These are phyloP conservation scores for Heteronetta atricapilla DNA, from an alignment of 2,113 vertebrate genomes.

Conservation along the genomic window DNA sequence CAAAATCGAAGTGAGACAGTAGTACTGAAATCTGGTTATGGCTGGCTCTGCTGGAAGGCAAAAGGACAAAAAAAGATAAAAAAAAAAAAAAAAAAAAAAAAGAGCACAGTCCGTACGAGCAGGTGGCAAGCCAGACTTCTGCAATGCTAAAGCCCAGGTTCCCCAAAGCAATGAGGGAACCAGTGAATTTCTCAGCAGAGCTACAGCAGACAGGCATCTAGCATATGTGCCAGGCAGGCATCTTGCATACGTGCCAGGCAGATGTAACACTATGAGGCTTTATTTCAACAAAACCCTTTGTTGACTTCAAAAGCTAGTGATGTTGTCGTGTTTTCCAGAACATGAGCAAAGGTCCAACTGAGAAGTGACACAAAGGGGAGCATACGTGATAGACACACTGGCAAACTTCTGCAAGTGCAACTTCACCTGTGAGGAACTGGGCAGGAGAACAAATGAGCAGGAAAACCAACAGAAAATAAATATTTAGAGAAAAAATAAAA, in stretches of 20 bases:
- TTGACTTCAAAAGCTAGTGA: not conserved
- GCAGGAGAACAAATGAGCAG: not conserved
- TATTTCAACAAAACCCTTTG: not conserved
- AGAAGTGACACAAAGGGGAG: not conserved
- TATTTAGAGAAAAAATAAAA: not conserved
- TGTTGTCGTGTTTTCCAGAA: not conserved
- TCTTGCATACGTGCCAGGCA: not conserved
- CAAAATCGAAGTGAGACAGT: not conserved
- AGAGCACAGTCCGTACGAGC: not conserved
- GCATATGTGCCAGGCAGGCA: not conserved
- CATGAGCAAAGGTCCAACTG: not conserved
- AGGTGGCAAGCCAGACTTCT: not conserved
- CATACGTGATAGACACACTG: fast-evolving
- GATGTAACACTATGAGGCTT: not conserved
- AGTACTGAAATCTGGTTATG: not conserved
- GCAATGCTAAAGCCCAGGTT: not conserved
- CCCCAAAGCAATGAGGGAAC: not conserved
- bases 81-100: too few relatives aligned
- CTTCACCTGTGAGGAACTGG: not conserved
- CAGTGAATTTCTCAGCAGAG: not conserved
- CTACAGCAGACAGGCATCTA: not conserved
- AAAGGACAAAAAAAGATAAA: not conserved
- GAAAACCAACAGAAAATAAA: not conserved
- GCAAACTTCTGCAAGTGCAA: not conserved
- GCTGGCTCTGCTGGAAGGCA: not conserved